Evolutionary conservation across 2,797 vertebrate genomes (phyloP), one percentile per base, ranked within the genome.

Genomic region (Pseudomugil tenellus): DNA sequence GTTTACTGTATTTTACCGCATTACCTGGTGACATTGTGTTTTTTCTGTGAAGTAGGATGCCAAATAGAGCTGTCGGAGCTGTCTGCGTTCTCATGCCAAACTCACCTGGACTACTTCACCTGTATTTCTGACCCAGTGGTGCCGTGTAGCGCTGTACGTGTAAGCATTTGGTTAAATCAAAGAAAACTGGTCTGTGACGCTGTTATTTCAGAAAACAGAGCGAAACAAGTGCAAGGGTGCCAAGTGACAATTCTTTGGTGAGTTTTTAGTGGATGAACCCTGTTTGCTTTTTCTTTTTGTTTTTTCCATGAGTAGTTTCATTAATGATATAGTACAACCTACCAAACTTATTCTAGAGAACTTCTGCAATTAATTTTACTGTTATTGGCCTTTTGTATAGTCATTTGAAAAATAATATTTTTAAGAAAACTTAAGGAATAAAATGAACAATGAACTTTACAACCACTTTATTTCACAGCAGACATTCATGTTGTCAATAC

Each of bases 81-180:
- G 65, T 29, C 86, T 91, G 87, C 80, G 71, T 91, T 89, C 85
- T 80, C 55, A 76, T 92, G 91, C 92, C 91, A 92, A 91, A 80
- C 90, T 90, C 86, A 92, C 87, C 90, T 85, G 81, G 77, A 84
- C 77, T 63, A 74, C 72, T 32, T 91, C 87, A 91, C 85, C 85
- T 84, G 76, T 39, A 76, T 61, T 35, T 26, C 72, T 83, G 84
- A 90, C 87, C 84, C 67, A 75, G 79, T 76, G 74, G 67, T 88
- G 81, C 67, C 7, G 62, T 60, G 65, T 67, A 68, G 73, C 71
- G 70, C 77, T 65, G 74, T 67, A 75, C 77, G 83, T 85, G 88
- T 84, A 54, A 70, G 86, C 78, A 67, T 58, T 58, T 62, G 82
- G 65, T 70, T 77, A 62, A 77, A 92, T 92, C 92, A 93, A 93